Evolutionary conservation across 2,888 invertebrate genomes (phyloP), one percentile per base, ranked within the genome.

Genomic region (Rhamphomyia laevipes): DNA sequence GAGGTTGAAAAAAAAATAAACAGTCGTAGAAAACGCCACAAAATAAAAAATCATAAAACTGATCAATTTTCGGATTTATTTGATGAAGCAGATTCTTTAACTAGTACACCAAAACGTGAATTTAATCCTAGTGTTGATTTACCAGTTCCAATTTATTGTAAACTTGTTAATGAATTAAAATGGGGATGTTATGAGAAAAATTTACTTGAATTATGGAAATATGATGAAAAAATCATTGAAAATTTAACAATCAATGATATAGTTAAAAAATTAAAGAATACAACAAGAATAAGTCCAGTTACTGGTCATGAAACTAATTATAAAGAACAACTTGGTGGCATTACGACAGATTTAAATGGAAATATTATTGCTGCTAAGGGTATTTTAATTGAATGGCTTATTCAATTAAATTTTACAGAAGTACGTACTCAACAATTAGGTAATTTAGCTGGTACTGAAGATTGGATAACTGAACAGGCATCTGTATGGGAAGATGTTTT

Each of bases 401-500:
- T 80, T 18, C 70, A 76, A 55, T 77, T 84, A 0, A 82, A 85
- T 68, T 84, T 84, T 73, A 75, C 81, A 2, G 71, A 74, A 47
- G 75, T 83, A 16, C 75, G 82, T 62, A 74, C 78, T 65, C 74
- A 79, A 61, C 77, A 80, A 67, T 74, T 76, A 45, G 84, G 84
- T 49, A 85, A 84, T 64, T 71, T 77, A 57, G 79, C 82, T 15
- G 86, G 86, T 45, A 85, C 86, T 35, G 82, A 83, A 60, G 83
- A 84, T 60, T 83, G 82, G 82, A 73, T 72, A 17, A 70, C 80
- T 2, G 64, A 74, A 52, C 74, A 76, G 53, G 67, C 76, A 46
- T 69, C 78, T 16, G 61, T 73, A 50, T 83, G 82, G 82, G 83
- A 83, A 70, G 61, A 66, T n/a, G 64, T 71, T 52, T 82, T 76